These are phyloP conservation scores for Xanthia icteritia DNA, from an alignment of 2,888 invertebrate genomes.

Conservation along the genomic window DNA sequence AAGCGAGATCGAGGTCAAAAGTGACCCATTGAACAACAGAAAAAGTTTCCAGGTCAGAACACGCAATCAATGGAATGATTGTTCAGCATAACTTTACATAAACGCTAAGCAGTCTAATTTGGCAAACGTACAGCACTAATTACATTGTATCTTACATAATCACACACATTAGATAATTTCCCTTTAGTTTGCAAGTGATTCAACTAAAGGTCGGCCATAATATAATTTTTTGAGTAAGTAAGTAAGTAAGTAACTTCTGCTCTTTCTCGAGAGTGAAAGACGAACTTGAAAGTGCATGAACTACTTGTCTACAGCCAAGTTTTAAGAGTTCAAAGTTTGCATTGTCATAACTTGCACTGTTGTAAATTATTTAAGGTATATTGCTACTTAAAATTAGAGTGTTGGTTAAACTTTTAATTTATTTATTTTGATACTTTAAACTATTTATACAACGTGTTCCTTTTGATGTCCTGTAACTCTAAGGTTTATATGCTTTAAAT, in stretches of 20 bases:
- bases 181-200: neutral
- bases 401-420: neutral
- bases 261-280: slow-evolving; percentile 25
- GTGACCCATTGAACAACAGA: neutral
- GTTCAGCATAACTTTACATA: neutral
- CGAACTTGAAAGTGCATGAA: slow-evolving; percentile 48
- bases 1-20: neutral
- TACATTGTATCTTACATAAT: neutral
- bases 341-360: slow-evolving; percentile 24
- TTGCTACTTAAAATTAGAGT: slow-evolving; percentile 7
- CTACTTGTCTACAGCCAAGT: slow-evolving; percentile 41
- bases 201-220: slow-evolving; percentile 32
- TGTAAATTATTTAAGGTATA: slow-evolving; percentile 8
- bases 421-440: neutral
- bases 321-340: slow-evolving; percentile 40
- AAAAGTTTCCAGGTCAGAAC: neutral
- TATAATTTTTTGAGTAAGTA: slow-evolving; percentile 29
- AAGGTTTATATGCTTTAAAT: too few relatives aligned
- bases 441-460: too few relatives aligned
- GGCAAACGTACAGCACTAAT: neutral
- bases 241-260: neutral
- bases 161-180: neutral
- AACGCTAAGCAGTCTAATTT: neutral
- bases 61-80: neutral
- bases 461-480: too few relatives aligned